phyloP scores from a whole-genome alignment of 2,113 vertebrate genomes.

The Scopus umbretta region DNA sequence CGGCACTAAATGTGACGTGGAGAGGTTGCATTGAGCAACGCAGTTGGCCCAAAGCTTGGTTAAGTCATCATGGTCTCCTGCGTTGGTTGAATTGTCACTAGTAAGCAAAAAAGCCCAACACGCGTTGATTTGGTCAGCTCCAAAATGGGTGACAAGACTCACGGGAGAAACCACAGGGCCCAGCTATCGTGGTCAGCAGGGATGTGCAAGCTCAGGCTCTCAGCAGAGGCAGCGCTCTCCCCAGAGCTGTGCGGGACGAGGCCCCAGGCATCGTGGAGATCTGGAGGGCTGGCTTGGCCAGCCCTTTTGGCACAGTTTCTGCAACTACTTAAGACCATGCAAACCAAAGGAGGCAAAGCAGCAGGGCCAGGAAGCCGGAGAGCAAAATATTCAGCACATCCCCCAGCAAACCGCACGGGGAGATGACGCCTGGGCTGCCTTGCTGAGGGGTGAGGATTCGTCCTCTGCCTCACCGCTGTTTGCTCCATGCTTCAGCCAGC shows the following conservation, averaged over 20 bases:
- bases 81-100: neutral
- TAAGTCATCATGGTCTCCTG: neutral
- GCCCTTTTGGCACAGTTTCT: neutral
- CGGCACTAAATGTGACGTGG: neutral
- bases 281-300: neutral
- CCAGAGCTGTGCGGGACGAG: neutral
- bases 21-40: neutral
- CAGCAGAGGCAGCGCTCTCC: neutral
- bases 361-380: neutral
- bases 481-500: neutral
- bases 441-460: neutral
- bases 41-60: neutral
- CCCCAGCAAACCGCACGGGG: neutral
- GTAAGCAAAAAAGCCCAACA: neutral
- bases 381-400: neutral
- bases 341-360: neutral
- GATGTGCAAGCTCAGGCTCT: neutral
- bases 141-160: neutral
- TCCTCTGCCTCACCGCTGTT: neutral
- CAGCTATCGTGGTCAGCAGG: rapidly evolving
- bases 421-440: too few relatives aligned
- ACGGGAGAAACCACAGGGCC: neutral
- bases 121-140: neutral
- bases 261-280: neutral
- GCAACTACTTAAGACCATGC: neutral